Conservation (phyloP, 2,888 invertebrate species). For the Cryptus viduatorius region DNA sequence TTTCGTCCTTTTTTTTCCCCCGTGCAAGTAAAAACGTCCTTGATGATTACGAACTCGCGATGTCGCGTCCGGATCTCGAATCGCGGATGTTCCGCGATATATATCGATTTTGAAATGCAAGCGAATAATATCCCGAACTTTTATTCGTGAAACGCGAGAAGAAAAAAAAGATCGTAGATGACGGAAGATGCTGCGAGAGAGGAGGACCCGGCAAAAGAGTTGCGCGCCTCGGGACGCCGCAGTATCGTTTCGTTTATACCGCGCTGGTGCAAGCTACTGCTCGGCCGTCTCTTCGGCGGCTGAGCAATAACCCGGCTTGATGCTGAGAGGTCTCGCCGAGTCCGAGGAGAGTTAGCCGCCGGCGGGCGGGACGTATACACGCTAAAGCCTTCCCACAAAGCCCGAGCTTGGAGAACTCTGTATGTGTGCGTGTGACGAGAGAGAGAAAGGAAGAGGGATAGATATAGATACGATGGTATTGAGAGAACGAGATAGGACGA, state of each 20-base stretch:
- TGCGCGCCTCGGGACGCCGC: conserved; percentile 30
- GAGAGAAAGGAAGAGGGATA: conserved; percentile 12
- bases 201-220: conserved; percentile 18
- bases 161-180: neutral
- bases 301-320: conserved; percentile 66
- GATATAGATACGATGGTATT: conserved; percentile 4
- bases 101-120: neutral
- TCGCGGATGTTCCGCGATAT: neutral
- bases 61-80: neutral
- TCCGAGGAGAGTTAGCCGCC: conserved; percentile 45
- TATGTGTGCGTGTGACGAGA: conserved; percentile 5
- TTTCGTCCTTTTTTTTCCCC: neutral
- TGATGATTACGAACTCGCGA: neutral
- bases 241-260: conserved; percentile 52
- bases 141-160: neutral
- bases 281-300: conserved; percentile 65
- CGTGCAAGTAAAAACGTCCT: neutral
- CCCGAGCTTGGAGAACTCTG: conserved; percentile 23
- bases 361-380: conserved; percentile 35
- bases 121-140: neutral
- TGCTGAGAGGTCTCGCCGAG: conserved; percentile 36
- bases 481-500: conserved; percentile 44
- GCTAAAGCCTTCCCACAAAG: conserved; percentile 32
- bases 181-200: neutral
- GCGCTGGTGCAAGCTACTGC: conserved; percentile 64